phyloP scores from a whole-genome alignment of 2,113 vertebrate species.

The Willisornis vidua region DNA sequence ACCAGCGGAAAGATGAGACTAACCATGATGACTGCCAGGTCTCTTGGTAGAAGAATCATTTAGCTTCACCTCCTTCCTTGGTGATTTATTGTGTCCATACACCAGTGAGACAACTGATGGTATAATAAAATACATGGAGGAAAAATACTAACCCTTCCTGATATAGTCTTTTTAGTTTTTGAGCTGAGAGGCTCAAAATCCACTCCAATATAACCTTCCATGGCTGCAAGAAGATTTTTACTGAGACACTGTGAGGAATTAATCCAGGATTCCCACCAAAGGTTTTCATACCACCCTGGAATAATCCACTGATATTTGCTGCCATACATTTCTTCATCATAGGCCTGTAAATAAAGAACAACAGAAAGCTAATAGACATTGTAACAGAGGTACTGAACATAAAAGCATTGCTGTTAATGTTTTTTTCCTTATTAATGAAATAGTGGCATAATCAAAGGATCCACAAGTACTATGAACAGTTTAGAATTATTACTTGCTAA shows the following conservation, averaged over 20 bases:
- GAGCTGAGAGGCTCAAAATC: slow-evolving; percentile 98
- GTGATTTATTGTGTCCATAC: neutral
- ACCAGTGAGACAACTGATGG: neutral
- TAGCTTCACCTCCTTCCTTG: neutral
- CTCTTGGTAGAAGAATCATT: neutral
- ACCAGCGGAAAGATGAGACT: neutral
- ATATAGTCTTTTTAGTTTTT: slow-evolving; percentile 91
- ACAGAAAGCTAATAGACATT: neutral
- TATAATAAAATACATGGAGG: neutral
- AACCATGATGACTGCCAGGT: neutral
- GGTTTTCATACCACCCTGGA: slow-evolving; percentile 96
- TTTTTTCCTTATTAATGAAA: neutral
- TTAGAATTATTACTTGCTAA: neutral
- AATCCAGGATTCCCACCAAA: slow-evolving; percentile 94
- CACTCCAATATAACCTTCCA: slow-evolving; percentile 98
- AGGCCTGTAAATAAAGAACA: slow-evolving; percentile 80
- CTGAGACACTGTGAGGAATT: slow-evolving; percentile 92
- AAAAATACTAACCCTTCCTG: slow-evolving; percentile 87
- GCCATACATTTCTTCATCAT: slow-evolving; percentile 94
- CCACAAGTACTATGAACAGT: neutral
- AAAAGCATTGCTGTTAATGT: neutral
- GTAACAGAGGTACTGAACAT: neutral
- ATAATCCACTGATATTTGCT: slow-evolving; percentile 99
- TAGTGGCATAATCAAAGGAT: neutral
- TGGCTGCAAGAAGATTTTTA: slow-evolving; percentile 91